Evolutionary conservation across 2,113 vertebrate genomes (phyloP).

Genomic region (Myanophis thanlyinensis): DNA sequence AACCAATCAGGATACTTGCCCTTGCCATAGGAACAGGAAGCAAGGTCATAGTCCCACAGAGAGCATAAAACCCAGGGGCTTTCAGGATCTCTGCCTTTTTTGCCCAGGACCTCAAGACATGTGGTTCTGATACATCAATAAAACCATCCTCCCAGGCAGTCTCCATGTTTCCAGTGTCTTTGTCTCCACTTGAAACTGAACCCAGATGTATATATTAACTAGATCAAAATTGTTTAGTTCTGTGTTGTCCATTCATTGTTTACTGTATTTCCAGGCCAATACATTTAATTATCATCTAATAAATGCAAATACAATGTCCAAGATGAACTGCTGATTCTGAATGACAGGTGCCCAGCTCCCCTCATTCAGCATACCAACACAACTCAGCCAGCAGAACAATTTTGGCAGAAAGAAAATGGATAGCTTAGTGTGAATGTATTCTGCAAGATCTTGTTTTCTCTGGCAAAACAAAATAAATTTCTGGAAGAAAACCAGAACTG

Average conservation of each 20-base stretch:
- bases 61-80: too few relatives aligned
- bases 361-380: slow-evolving; percentile 43
- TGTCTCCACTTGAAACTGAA: too few relatives aligned
- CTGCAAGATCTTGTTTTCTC: slow-evolving; percentile 35
- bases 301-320: slow-evolving; percentile 51
- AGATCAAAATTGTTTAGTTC: slow-evolving; percentile 41
- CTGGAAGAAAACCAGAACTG: background rate
- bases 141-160: too few relatives aligned
- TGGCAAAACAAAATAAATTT: slow-evolving; percentile 30
- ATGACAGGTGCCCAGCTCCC: slow-evolving; percentile 55
- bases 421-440: slow-evolving; percentile 35
- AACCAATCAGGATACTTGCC: too few relatives aligned
- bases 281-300: slow-evolving; percentile 48
- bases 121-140: too few relatives aligned
- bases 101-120: too few relatives aligned
- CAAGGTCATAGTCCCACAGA: too few relatives aligned
- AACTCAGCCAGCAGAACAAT: slow-evolving; percentile 34
- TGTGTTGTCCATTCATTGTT: slow-evolving; percentile 63
- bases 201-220: too few relatives aligned
- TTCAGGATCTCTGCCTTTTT: too few relatives aligned
- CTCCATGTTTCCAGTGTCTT: too few relatives aligned
- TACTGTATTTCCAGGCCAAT: slow-evolving; percentile 52
- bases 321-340: slow-evolving; percentile 52
- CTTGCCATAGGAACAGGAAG: too few relatives aligned
- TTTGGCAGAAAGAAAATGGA: slow-evolving; percentile 37